Percentiles rank a stretch among this genome's conserved stretches.
phyloP scores from a whole-genome alignment of 2,113 vertebrate species.

The Proteles cristata region DNA sequence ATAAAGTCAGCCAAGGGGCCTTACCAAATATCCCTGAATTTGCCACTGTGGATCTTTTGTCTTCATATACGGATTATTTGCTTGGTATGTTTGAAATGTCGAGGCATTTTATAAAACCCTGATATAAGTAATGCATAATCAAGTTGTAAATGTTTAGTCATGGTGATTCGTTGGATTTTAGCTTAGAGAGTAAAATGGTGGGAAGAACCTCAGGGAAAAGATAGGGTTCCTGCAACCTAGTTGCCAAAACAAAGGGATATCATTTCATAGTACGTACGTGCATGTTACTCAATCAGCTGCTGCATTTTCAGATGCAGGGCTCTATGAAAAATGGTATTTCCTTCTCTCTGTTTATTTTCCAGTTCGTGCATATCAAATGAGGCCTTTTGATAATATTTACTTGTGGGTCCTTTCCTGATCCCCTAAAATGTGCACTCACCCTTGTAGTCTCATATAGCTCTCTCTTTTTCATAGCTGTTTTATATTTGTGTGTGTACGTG shows the following conservation, averaged over 20 bases:
- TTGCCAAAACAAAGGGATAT: neutral
- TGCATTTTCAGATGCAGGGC: neutral
- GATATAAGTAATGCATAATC: neutral
- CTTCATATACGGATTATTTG: slow-evolving; percentile 85
- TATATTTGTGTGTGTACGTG: neutral
- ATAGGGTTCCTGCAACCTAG: too few relatives aligned
- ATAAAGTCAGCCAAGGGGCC: slow-evolving; percentile 62
- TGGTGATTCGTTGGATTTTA: neutral
- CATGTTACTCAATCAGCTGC: neutral
- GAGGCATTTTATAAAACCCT: neutral
- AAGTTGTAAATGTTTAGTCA: neutral
- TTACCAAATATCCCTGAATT: slow-evolving; percentile 86
- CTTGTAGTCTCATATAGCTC: neutral
- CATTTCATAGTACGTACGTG: neutral
- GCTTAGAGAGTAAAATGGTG: neutral
- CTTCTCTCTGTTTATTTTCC: neutral
- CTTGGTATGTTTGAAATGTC: slow-evolving; percentile 83
- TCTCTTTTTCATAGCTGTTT: neutral
- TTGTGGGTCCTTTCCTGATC: neutral
- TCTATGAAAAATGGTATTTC: neutral
- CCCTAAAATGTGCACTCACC: neutral
- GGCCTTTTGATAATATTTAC: neutral
- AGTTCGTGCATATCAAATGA: neutral
- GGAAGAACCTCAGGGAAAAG: neutral
- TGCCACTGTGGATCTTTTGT: slow-evolving; percentile 87